phyloP scores from a whole-genome alignment of 2,113 vertebrate species.

The Protobothrops flavoviridis region DNA sequence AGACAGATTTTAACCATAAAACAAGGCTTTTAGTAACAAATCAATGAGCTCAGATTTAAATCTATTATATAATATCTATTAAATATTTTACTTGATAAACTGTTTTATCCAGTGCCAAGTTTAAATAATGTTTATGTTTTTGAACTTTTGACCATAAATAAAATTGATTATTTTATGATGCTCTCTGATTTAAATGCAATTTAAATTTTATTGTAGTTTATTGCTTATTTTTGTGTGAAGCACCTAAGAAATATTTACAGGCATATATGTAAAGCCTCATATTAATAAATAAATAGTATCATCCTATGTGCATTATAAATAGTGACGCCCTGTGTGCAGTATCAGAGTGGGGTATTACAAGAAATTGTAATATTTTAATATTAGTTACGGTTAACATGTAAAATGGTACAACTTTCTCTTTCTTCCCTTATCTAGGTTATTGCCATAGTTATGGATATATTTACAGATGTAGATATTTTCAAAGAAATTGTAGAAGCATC shows the following conservation, averaged over 20 bases:
- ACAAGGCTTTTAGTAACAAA: neutral
- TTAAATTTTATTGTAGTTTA: neutral
- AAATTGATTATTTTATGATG: neutral
- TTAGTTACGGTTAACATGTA: neutral
- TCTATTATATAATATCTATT: neutral
- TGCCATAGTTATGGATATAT: conserved; percentile 92
- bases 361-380: neutral
- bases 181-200: neutral
- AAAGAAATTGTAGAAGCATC: conserved; percentile 91
- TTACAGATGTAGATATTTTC: conserved; percentile 96
- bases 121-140: neutral
- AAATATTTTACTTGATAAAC: neutral
- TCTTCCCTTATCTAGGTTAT: conserved; percentile 79
- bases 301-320: neutral
- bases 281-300: neutral
- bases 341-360: neutral
- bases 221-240: neutral
- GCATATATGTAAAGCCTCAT: neutral
- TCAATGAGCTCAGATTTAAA: neutral
- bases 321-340: neutral
- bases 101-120: neutral
- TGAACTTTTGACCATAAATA: neutral
- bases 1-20: neutral
- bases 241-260: neutral
- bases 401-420: conserved; percentile 30